Conservation (phyloP, 2,797 vertebrate species). For the Phoeniculus purpureus region DNA sequence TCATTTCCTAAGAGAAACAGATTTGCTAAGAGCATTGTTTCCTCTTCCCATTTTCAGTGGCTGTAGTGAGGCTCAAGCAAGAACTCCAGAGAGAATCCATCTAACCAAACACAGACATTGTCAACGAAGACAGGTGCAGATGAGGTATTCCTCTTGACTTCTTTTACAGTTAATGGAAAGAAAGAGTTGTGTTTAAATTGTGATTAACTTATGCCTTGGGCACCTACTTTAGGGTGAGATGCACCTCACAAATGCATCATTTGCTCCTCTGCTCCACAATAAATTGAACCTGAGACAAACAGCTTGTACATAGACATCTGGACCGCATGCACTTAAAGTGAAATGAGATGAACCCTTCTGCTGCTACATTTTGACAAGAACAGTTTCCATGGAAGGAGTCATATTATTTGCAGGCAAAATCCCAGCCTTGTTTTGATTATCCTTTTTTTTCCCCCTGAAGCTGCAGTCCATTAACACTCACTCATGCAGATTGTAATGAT, state of each 20-base stretch:
- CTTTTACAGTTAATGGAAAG: background rate
- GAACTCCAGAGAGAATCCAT: background rate
- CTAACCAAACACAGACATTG: background rate
- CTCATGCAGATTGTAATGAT: slow-evolving; percentile 26
- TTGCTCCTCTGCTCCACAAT: background rate
- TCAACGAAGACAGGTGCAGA: background rate
- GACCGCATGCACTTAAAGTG: background rate
- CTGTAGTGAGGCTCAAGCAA: background rate
- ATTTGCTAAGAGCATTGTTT: background rate
- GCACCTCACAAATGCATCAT: background rate
- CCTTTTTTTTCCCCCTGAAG: background rate
- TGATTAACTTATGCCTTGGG: background rate
- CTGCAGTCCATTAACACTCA: slow-evolving; percentile 44
- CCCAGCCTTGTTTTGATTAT: slow-evolving; percentile 37
- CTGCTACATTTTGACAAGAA: slow-evolving; percentile 14
- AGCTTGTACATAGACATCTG: background rate
- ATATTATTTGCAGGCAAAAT: slow-evolving; percentile 31
- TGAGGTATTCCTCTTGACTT: background rate
- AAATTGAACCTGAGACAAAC: background rate
- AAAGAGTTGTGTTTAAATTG: background rate
- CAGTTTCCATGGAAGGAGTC: background rate
- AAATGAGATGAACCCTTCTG: background rate
- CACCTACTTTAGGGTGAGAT: background rate
- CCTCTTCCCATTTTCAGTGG: background rate
- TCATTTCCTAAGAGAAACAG: background rate